Evolutionary conservation across 1,140 invertebrate genomes (phyloP).

Genomic region (Drosophila seguyi): DNA sequence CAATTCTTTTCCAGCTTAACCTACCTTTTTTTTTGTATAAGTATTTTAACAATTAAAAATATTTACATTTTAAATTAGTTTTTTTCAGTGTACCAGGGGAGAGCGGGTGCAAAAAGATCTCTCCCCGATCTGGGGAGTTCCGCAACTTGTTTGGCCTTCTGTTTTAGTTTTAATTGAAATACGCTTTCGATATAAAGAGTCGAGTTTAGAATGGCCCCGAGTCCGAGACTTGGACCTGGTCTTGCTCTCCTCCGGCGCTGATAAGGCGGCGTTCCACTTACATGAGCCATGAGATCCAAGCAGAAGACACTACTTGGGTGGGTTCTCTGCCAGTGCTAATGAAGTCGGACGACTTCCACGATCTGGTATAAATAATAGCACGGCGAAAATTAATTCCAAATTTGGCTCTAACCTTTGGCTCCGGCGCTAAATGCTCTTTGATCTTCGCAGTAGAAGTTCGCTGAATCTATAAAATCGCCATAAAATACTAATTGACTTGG

Average conservation of each 20-base stretch:
- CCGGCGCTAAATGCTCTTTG: constrained; percentile 49
- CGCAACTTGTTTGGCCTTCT: constrained; percentile 66
- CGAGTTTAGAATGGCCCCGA: constrained; percentile 59
- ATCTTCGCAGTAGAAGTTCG: constrained; percentile 33
- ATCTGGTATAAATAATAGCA: constrained; percentile 60
- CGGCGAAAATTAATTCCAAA: constrained; percentile 62
- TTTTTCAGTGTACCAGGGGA: constrained; percentile 10
- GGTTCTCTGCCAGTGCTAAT: constrained; percentile 65
- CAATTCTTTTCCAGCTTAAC: no score
- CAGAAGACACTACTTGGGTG: constrained; percentile 63
- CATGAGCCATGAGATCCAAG: constrained; percentile 60
- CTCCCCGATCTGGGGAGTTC: constrained; percentile 24
- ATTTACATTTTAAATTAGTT: no score
- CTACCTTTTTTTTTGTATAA: no score
- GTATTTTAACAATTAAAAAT: no score
- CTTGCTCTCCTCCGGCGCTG: constrained; percentile 34
- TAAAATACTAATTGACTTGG: constrained; percentile 81
- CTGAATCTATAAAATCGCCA: constrained; percentile 71
- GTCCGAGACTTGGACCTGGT: constrained; percentile 17
- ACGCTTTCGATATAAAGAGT: constrained; percentile 76
- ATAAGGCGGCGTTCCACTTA: constrained; percentile 80
- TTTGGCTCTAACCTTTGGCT: constrained; percentile 49
- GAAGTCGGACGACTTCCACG: constrained; percentile 58
- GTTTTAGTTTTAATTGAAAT: constrained; percentile 84
- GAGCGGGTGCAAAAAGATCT: constrained; percentile 19